These are phyloP conservation scores for Tenualosa thibaudeaui DNA, from an alignment of 2,797 vertebrate genomes.

Conservation along the genomic window DNA sequence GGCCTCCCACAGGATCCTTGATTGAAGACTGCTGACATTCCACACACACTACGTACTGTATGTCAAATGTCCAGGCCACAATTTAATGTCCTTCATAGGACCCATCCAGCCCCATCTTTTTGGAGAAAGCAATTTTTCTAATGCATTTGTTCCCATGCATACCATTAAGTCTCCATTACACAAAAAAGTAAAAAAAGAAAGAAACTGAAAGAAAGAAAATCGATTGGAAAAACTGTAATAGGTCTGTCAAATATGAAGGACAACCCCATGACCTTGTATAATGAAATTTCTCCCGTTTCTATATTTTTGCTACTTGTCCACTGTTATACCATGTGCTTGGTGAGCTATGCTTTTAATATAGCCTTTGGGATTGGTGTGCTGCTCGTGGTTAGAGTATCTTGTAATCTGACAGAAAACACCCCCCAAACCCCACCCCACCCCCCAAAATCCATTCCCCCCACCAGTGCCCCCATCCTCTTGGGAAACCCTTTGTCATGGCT, in stretches of 20 bases:
- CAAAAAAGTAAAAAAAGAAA: background rate
- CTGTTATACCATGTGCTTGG: background rate
- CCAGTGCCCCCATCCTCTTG: background rate
- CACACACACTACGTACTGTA: background rate
- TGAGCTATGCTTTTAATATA: background rate
- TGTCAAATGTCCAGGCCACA: background rate
- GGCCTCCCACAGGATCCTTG: background rate
- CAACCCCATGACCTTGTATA: background rate
- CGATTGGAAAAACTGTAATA: background rate
- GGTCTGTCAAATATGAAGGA: background rate
- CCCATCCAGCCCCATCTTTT: background rate
- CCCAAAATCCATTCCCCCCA: background rate
- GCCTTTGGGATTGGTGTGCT: background rate
- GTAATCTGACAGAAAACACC: constrained; percentile 1
- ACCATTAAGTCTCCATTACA: constrained; percentile 40
- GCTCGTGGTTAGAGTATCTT: background rate
- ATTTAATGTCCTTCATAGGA: background rate
- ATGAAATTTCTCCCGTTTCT: background rate
- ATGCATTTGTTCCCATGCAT: constrained; percentile 32
- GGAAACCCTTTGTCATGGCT: constrained; percentile 2
- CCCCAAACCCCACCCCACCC: background rate
- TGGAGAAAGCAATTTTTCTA: constrained; percentile 28
- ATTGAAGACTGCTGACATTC: background rate
- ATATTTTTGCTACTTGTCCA: background rate
- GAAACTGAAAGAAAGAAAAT: background rate